phyloP scores from a whole-genome alignment of 2,888 invertebrate species.

The Priocnemis perturbator region DNA sequence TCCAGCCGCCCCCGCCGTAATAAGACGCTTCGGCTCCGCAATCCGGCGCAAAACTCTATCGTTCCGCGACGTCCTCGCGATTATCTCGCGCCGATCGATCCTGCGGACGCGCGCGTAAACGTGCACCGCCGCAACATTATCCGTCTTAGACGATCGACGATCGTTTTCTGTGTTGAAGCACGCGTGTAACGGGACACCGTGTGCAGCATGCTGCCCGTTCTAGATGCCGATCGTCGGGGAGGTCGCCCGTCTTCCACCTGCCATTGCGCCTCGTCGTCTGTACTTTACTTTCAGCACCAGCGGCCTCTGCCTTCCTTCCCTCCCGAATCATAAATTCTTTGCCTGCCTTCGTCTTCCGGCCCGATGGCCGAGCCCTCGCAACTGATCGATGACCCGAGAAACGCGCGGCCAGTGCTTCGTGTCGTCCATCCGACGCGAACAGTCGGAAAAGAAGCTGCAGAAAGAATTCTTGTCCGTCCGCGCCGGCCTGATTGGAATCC shows the following conservation, averaged over 20 bases:
- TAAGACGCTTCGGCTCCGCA: too few species aligned
- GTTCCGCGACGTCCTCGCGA: too few species aligned
- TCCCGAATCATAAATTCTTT: neutral
- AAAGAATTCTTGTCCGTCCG: neutral
- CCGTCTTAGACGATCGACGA: slow-evolving; percentile 22
- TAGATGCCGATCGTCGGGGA: slow-evolving; percentile 65
- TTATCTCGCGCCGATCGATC: too few species aligned
- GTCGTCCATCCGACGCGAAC: too few species aligned
- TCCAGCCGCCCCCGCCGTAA: neutral
- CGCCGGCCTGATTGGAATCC: neutral
- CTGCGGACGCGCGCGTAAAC: slow-evolving; percentile 24
- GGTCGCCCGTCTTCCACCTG: slow-evolving; percentile 71
- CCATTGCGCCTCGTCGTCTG: slow-evolving; percentile 60
- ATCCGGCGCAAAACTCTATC: too few species aligned
- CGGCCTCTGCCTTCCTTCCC: slow-evolving; percentile 19
- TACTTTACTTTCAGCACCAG: slow-evolving; percentile 1
- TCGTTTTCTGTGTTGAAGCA: slow-evolving; percentile 43
- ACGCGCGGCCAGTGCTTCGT: too few species aligned
- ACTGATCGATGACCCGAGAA: too few species aligned
- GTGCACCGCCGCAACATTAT: slow-evolving; percentile 18
- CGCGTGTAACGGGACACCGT: slow-evolving; percentile 65
- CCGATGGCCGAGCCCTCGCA: too few species aligned
- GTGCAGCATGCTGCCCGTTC: slow-evolving; percentile 53
- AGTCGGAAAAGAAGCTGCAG: too few species aligned
- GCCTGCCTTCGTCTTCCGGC: slow-evolving; percentile 14